phyloP scores from a whole-genome alignment of 2,888 invertebrate species.

The Amiota mariae region DNA sequence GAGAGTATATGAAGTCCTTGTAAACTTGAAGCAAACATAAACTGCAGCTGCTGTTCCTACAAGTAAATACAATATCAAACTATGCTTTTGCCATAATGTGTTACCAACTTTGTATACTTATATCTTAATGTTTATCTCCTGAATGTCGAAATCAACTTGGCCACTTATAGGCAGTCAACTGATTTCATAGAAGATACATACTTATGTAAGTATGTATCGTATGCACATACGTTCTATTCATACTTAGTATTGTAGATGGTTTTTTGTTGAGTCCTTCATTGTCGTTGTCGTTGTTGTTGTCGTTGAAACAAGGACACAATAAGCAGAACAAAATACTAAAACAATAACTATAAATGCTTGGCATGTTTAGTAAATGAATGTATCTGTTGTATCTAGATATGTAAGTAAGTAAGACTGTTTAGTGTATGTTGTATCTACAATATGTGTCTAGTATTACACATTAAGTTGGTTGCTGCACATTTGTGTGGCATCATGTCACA shows the following conservation, averaged over 20 bases:
- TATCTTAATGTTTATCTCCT: background rate
- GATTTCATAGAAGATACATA: too few species aligned
- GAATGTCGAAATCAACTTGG: too few species aligned
- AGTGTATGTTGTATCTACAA: background rate
- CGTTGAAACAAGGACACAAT: background rate
- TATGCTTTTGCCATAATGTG: background rate
- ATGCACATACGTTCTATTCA: too few species aligned
- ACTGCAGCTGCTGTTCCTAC: conserved; percentile 51
- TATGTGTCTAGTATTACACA: background rate
- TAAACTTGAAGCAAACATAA: conserved; percentile 64
- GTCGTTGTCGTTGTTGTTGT: background rate
- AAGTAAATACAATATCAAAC: background rate
- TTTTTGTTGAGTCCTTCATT: background rate
- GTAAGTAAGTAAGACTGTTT: too few species aligned
- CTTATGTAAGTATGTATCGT: too few species aligned
- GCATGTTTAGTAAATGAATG: background rate
- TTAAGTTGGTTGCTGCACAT: background rate
- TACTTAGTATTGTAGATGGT: too few species aligned
- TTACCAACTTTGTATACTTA: conserved; percentile 16
- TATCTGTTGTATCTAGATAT: background rate
- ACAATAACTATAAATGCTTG: conserved; percentile 23
- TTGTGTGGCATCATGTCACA: conserved; percentile 10
- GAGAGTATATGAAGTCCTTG: conserved; percentile 40
- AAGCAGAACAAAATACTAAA: conserved; percentile 12
- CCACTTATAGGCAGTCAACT: too few species aligned